phyloP scores from a whole-genome alignment of 2,888 invertebrate genomes.

The Patella ulyssiponensis region DNA sequence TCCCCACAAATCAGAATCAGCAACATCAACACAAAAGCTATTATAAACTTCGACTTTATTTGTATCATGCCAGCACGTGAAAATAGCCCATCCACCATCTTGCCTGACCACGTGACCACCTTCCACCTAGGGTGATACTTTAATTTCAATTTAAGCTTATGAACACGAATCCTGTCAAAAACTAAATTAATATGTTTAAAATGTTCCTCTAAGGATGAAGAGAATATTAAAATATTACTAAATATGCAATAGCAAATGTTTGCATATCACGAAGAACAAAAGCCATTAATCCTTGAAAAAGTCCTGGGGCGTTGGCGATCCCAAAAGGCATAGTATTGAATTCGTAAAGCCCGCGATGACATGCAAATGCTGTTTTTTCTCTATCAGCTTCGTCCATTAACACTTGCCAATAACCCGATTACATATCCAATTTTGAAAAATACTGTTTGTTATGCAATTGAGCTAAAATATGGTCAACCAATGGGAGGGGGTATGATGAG shows the following conservation, averaged over 20 bases:
- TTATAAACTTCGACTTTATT: too few species aligned
- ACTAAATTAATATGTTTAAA: slow-evolving; percentile 25
- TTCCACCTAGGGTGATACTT: too few species aligned
- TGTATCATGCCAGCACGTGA: too few species aligned
- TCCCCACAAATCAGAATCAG: too few species aligned
- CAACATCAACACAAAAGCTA: too few species aligned
- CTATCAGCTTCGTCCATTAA: slow-evolving; percentile 32
- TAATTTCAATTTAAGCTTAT: slow-evolving; percentile 30
- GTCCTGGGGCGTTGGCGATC: slow-evolving; percentile 29
- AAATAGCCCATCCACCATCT: too few species aligned
- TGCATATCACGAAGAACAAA: slow-evolving; percentile 31
- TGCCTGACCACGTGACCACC: too few species aligned
- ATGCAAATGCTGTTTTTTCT: too few species aligned
- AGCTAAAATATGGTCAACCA: slow-evolving; percentile 34
- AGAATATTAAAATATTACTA: slow-evolving; percentile 37
- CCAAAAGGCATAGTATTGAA: slow-evolving; percentile 26
- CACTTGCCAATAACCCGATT: slow-evolving; percentile 37
- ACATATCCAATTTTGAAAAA: slow-evolving; percentile 31
- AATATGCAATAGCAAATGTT: slow-evolving; percentile 29
- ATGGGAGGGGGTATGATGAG: too few species aligned
- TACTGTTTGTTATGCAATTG: slow-evolving; percentile 9
- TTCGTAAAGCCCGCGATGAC: slow-evolving; percentile 30
- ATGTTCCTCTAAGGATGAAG: slow-evolving; percentile 33
- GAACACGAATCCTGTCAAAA: slow-evolving; percentile 28
- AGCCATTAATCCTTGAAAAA: slow-evolving; percentile 33